These are phyloP conservation scores for Dryadula phaetusa DNA, from an alignment of 2,888 invertebrate species.

Conservation along the genomic window DNA sequence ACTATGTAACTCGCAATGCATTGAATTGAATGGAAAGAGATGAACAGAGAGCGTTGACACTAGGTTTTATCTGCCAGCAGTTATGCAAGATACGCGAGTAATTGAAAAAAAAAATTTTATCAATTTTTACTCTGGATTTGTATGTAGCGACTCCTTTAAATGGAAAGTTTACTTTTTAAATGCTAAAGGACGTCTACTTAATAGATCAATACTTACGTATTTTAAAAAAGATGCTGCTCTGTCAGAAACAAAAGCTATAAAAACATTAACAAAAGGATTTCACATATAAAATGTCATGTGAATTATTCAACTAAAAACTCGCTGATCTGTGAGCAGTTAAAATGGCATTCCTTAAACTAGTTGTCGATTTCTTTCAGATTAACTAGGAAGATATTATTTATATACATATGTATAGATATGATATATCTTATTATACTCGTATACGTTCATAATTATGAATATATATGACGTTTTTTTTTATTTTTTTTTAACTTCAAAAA, in stretches of 20 bases:
- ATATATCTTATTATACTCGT: too few species aligned
- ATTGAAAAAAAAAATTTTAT: too few species aligned
- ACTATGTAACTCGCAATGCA: too few species aligned
- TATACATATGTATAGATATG: too few species aligned
- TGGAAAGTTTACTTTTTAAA: background rate
- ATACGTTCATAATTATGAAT: too few species aligned
- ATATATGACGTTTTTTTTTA: too few species aligned
- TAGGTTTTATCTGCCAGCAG: too few species aligned
- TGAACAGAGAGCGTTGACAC: too few species aligned
- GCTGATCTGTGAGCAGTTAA: background rate
- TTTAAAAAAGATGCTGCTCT: background rate
- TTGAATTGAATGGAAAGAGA: too few species aligned
- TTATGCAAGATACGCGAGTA: too few species aligned
- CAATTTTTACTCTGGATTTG: background rate
- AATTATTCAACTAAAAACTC: background rate
- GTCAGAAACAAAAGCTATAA: background rate
- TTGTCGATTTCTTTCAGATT: background rate
- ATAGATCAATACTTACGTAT: background rate
- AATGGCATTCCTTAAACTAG: conserved; percentile 8
- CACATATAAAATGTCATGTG: conserved; percentile 7
- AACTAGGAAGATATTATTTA: conserved; percentile 4
- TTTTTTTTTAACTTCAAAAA: too few species aligned
- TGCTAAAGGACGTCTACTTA: background rate
- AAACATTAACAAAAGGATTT: background rate
- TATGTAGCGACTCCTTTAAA: background rate